These are phyloP conservation scores for Hippocampus abdominalis DNA, from an alignment of 2,113 vertebrate species.

Conservation along the genomic window DNA sequence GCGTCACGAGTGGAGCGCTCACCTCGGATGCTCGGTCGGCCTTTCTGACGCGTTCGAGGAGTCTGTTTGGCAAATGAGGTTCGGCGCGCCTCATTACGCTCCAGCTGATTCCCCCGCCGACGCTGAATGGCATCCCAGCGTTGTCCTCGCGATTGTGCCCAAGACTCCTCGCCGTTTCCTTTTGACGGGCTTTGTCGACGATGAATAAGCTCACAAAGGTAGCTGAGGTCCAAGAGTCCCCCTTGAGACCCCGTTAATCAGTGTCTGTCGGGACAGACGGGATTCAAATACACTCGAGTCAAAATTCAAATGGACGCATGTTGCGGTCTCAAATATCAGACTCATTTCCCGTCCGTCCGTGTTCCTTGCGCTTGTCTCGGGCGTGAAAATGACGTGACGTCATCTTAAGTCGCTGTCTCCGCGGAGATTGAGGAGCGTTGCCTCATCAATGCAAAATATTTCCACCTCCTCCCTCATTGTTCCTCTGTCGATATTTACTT, in stretches of 20 bases:
- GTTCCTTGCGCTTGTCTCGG: no score
- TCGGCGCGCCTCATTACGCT: not conserved
- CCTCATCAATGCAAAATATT: no score
- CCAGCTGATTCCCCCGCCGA: constrained; percentile 8
- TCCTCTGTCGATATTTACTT: not conserved
- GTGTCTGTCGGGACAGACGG: not conserved
- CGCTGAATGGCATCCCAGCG: constrained; percentile 4
- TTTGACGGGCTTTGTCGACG: constrained; percentile 18
- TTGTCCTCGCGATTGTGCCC: constrained; percentile 28
- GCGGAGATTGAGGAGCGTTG: no score
- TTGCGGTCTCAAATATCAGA: not conserved
- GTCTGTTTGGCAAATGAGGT: not conserved
- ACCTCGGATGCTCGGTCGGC: not conserved
- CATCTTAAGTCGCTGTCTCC: no score
- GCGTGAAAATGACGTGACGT: no score
- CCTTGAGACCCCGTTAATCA: not conserved
- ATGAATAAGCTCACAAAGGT: constrained; percentile 11
- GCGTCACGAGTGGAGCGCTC: not conserved
- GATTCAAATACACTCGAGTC: not conserved
- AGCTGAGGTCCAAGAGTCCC: not conserved
- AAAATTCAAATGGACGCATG: not conserved
- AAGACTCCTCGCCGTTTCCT: constrained; percentile 7
- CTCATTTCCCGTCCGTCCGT: not conserved
- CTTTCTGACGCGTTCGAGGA: constrained; percentile 12
- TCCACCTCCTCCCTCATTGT: no score